phyloP scores from a whole-genome alignment of 2,888 invertebrate genomes.

The Chrysotoxum bicinctum region DNA sequence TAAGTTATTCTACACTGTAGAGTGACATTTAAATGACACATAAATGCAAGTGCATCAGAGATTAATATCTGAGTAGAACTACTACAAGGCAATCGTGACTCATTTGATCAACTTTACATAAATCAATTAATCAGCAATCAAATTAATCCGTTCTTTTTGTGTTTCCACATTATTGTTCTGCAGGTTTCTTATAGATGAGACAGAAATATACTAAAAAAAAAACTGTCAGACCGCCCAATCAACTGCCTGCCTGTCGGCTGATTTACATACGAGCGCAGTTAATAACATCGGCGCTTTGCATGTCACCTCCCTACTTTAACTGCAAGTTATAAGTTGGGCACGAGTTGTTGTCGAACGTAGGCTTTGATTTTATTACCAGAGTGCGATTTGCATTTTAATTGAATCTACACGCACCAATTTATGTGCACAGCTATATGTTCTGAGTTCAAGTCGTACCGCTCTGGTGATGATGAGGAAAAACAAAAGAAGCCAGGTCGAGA shows the following conservation, averaged over 20 bases:
- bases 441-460: not conserved
- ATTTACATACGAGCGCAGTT: constrained; percentile 66
- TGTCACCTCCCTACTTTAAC: constrained; percentile 54
- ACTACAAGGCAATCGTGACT: constrained; percentile 39
- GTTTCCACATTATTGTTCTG: not conserved
- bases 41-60: constrained; percentile 18
- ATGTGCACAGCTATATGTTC: not conserved
- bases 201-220: constrained; percentile 11
- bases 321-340: constrained; percentile 33
- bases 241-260: constrained; percentile 52
- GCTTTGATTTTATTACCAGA: constrained; percentile 69
- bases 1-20: not conserved
- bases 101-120: constrained; percentile 49
- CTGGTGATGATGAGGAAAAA: constrained; percentile 20
- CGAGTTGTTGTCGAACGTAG: constrained; percentile 66
- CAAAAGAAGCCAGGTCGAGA: constrained; percentile 53
- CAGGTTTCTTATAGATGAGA: constrained; percentile 23
- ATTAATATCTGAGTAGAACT: not conserved
- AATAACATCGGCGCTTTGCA: constrained; percentile 70
- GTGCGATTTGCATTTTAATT: constrained; percentile 72
- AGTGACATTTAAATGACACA: constrained; percentile 10
- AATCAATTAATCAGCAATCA: constrained; percentile 66
- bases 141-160: constrained; percentile 18
- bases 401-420: constrained; percentile 69
- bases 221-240: constrained; percentile 47